These are phyloP conservation scores for Sebastes fasciatus DNA, from an alignment of 2,113 vertebrate species.

Conservation along the genomic window DNA sequence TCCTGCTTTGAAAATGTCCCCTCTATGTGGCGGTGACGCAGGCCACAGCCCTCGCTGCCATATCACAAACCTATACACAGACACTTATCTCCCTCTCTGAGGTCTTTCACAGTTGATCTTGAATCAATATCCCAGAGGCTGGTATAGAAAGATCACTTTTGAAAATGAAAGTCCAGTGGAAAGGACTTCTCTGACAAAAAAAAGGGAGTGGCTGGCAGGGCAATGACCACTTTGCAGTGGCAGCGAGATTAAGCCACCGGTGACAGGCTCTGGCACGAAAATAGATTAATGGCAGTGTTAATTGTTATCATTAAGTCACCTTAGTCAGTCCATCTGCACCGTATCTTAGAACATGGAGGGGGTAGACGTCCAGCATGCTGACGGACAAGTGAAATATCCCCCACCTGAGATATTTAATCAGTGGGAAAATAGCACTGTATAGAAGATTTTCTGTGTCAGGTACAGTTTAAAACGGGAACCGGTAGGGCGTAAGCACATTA, in stretches of 20 bases:
- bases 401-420: constrained; percentile 31
- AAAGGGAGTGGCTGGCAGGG: constrained; percentile 76
- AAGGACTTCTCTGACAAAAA: constrained; percentile 43
- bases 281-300: constrained; percentile 20
- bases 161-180: constrained; percentile 47
- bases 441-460: not conserved
- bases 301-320: constrained; percentile 8
- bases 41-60: constrained; percentile 17
- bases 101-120: constrained; percentile 26
- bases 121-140: constrained; percentile 18
- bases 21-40: constrained; percentile 49
- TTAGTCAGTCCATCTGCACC: constrained; percentile 7
- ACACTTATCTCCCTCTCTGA: constrained; percentile 19
- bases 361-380: constrained; percentile 8
- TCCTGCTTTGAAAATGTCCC: constrained; percentile 41
- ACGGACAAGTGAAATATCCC: constrained; percentile 20
- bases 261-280: constrained; percentile 42
- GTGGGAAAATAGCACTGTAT: constrained; percentile 4
- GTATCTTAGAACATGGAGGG: not conserved
- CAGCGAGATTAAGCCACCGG: constrained; percentile 22
- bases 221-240: constrained; percentile 65
- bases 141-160: constrained; percentile 26
- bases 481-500: constrained; percentile 20
- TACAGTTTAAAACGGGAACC: not conserved
- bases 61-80: constrained; percentile 3